Evolutionary conservation across 2,888 invertebrate genomes (phyloP), one percentile per base, ranked within the genome.

Genomic region (Creontiades dilutus): DNA sequence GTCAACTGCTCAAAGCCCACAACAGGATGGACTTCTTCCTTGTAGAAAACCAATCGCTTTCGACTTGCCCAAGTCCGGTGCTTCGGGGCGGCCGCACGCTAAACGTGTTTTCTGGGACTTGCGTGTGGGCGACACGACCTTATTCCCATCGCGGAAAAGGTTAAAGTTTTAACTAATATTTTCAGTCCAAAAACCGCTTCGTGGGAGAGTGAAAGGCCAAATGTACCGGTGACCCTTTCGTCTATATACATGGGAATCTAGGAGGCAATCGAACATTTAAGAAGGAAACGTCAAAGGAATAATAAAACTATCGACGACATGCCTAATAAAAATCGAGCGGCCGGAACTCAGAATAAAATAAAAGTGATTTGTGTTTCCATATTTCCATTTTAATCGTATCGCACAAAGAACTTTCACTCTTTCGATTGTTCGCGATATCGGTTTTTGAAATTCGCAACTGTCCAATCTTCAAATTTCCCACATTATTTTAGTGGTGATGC

Each of bases 111-210:
- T 75, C 23, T 82, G 80, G 48, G 80, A 47, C 48, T 82, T 82
- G 82, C 82, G 82, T 82, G 86, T 86, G 86, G 86, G 86, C 48
- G 86, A 75, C 86, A 75, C 75, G 86, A 68, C 86, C 86, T 55
- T 86, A 86, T 86, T 86, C 86, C 86, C 86, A 86, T 85, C 52
- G 85, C 75, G 75, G 23, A 86, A 86, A 86, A 75, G 86, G 75
- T 86, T 48, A 86, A 86, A 47, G 75, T 47, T 52, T 82, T 52
- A 82, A 82, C 82, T 52, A 48, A 82, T 82, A 82, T 82, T 14
- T 82, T 48, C 23, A 52, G 27, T 48, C 52, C 19, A 14, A 52
- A 82, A 82, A 82, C 52, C 46, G 5, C 48, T 12, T 52, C 82
- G 82, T 82, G 82, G 82, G 82, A 82, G 52, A 48, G 48, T 48